A percentile compares a stretch with the other conserved stretches of the same genome.
Evolutionary conservation across 2,113 vertebrate genomes (phyloP).

Genomic region (Lagenorhynchus albirostris): DNA sequence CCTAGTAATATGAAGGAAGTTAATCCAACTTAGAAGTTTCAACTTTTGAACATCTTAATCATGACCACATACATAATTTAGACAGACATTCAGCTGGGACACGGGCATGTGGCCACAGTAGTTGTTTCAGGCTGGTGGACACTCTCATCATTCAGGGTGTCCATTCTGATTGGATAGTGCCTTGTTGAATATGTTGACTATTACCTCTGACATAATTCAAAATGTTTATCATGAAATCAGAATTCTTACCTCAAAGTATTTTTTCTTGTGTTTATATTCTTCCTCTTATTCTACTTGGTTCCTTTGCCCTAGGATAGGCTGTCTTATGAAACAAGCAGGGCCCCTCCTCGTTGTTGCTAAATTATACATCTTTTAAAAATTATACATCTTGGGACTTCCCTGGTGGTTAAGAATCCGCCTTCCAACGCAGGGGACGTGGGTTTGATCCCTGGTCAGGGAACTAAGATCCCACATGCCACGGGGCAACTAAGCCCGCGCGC

Average conservation of each 20-base stretch:
- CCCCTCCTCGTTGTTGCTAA: background rate
- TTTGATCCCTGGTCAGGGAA: no score
- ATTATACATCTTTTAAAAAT: background rate
- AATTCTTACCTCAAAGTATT: background rate
- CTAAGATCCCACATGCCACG: no score
- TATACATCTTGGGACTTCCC: background rate
- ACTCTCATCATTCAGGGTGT: background rate
- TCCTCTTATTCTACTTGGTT: background rate
- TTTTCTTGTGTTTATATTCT: background rate
- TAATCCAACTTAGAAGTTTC: constrained; percentile 33
- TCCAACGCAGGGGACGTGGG: no score
- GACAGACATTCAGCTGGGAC: background rate
- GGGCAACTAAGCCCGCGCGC: no score
- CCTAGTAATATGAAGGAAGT: background rate
- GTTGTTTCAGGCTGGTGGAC: background rate
- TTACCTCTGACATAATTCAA: background rate
- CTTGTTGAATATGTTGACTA: background rate
- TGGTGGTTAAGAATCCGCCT: no score
- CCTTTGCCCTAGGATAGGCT: background rate
- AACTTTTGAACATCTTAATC: background rate
- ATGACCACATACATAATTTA: background rate
- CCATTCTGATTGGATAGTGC: background rate
- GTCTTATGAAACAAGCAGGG: background rate
- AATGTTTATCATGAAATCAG: background rate
- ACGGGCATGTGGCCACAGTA: background rate